Conservation (phyloP, 2,888 invertebrate species). For the Nomada fucata region DNA sequence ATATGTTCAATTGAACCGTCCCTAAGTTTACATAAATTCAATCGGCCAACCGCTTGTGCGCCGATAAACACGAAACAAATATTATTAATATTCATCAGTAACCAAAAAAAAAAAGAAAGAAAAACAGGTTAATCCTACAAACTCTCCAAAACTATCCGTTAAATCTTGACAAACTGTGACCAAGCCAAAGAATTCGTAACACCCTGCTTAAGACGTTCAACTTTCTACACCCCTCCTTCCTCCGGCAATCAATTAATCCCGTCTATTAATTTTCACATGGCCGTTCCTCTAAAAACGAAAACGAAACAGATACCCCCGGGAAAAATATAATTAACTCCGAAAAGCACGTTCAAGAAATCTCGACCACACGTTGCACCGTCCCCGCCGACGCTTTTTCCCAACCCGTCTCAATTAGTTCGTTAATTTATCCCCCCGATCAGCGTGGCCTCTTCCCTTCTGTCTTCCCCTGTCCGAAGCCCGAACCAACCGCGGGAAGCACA, state of each 20-base stretch:
- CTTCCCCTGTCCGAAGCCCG: background rate
- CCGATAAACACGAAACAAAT: too few relatives aligned
- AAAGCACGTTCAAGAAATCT: background rate
- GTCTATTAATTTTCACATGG: too few relatives aligned
- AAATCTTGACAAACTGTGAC: too few relatives aligned
- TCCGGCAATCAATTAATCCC: too few relatives aligned
- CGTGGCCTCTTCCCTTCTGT: background rate
- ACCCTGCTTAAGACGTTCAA: too few relatives aligned
- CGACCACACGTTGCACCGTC: background rate
- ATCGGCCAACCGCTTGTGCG: too few relatives aligned
- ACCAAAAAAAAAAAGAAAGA: background rate
- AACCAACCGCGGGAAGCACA: slow-evolving; percentile 1
- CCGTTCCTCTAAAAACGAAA: background rate
- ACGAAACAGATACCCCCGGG: background rate
- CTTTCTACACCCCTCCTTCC: too few relatives aligned
- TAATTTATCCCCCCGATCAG: slow-evolving; percentile 27
- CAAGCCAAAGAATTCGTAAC: too few relatives aligned
- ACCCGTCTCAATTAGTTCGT: slow-evolving; percentile 36
- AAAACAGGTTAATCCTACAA: background rate
- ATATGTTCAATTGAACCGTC: too few relatives aligned
- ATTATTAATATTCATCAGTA: too few relatives aligned
- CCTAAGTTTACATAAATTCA: too few relatives aligned
- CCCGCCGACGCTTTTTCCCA: background rate
- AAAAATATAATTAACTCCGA: background rate
- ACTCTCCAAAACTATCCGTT: too few relatives aligned